These are phyloP conservation scores for Macrophya alboannulata DNA, from an alignment of 2,888 invertebrate genomes.

Conservation along the genomic window DNA sequence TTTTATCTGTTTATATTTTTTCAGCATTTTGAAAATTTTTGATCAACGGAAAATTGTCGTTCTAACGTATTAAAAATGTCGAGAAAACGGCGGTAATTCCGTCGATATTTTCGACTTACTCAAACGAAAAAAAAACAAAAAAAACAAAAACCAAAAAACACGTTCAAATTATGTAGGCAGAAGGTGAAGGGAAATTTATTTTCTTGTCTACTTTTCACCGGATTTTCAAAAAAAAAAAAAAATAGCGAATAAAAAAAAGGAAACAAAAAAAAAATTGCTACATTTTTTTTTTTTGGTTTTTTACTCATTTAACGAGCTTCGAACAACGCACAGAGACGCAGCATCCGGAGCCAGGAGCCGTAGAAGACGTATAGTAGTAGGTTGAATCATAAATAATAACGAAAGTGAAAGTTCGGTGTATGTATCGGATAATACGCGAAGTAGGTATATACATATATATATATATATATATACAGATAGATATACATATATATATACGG, in stretches of 20 bases:
- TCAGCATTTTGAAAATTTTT: too few relatives aligned
- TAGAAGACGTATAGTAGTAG: constrained; percentile 37
- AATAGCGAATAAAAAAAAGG: not conserved
- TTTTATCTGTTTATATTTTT: too few relatives aligned
- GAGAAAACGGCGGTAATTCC: too few relatives aligned
- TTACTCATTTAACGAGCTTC: not conserved
- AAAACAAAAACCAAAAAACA: not conserved
- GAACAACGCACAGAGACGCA: not conserved
- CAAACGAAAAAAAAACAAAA: too few relatives aligned
- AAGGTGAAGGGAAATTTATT: too few relatives aligned
- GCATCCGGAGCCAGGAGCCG: constrained; percentile 21
- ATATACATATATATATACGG: not conserved
- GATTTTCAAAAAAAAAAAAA: too few relatives aligned
- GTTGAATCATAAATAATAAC: constrained; percentile 55
- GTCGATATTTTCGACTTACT: too few relatives aligned
- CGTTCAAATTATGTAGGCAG: too few relatives aligned
- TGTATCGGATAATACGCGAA: not conserved
- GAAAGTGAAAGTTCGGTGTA: constrained; percentile 43
- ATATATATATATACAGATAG: not conserved
- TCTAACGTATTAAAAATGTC: too few relatives aligned
- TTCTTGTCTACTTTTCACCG: too few relatives aligned
- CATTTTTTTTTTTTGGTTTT: not conserved
- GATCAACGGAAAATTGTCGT: too few relatives aligned
- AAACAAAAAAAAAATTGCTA: not conserved
- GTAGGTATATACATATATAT: not conserved